These are phyloP conservation scores for Drosophila parvula DNA, from an alignment of 1,140 invertebrate genomes.

Conservation along the genomic window DNA sequence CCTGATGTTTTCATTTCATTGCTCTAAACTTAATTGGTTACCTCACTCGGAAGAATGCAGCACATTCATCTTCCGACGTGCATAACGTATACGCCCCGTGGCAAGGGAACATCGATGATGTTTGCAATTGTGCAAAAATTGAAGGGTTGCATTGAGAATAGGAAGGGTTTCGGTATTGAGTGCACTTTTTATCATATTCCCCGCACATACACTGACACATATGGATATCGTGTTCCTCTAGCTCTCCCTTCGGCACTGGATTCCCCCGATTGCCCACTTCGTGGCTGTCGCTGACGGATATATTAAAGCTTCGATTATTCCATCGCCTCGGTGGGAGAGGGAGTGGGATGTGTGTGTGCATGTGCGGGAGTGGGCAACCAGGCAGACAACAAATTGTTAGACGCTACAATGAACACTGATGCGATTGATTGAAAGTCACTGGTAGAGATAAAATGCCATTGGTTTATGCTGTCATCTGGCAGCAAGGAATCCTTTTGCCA, in stretches of 20 bases:
- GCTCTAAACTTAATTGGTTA: neutral
- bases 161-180: constrained; percentile 8
- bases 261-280: constrained; percentile 32
- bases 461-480: constrained; percentile 61
- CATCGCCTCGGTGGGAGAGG: constrained; percentile 3
- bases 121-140: constrained; percentile 56
- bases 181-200: constrained; percentile 32
- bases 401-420: constrained; percentile 79
- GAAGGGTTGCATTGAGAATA: constrained; percentile 14
- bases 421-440: constrained; percentile 80
- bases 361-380: constrained; percentile 45
- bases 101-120: constrained; percentile 39
- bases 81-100: constrained; percentile 56
- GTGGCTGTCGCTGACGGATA: constrained; percentile 52
- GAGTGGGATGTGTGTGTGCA: neutral
- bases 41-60: neutral
- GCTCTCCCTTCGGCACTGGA: constrained; percentile 14
- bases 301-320: constrained; percentile 66
- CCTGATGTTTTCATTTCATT: neutral
- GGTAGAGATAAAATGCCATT: constrained; percentile 70
- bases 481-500: constrained; percentile 15
- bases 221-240: constrained; percentile 6
- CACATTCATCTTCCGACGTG: neutral
- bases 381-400: constrained; percentile 74
- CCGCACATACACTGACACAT: neutral